These are phyloP conservation scores for Sarcophaga variegata DNA, from an alignment of 2,888 invertebrate species.

Conservation along the genomic window DNA sequence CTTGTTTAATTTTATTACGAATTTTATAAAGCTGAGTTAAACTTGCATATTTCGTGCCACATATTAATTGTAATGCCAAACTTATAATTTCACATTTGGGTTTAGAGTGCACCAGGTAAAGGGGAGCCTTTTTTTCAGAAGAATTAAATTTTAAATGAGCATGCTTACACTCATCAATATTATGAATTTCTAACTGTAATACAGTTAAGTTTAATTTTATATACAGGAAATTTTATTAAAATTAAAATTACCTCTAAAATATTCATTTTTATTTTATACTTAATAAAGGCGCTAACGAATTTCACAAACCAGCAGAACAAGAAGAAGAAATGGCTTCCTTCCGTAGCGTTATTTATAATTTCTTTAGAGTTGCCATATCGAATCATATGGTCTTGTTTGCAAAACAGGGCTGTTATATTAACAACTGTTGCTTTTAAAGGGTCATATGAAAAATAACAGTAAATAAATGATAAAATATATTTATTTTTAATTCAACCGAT, in stretches of 20 bases:
- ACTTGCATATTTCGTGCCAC: conserved; percentile 43
- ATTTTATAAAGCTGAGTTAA: conserved; percentile 14
- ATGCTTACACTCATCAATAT: conserved; percentile 45
- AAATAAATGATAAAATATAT: neutral
- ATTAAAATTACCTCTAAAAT: conserved; percentile 40
- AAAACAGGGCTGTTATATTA: neutral
- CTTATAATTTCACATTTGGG: conserved; percentile 45
- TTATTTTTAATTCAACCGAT: too few species aligned
- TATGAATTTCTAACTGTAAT: conserved; percentile 53
- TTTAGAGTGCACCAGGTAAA: conserved; percentile 37
- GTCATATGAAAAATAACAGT: neutral
- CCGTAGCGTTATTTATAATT: too few species aligned
- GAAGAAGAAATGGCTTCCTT: neutral
- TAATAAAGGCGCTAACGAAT: neutral
- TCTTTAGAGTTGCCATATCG: neutral
- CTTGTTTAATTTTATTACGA: conserved; percentile 25
- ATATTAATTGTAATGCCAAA: conserved; percentile 58
- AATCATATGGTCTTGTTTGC: neutral
- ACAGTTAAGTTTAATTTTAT: neutral
- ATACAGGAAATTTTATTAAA: neutral
- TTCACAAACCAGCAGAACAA: neutral
- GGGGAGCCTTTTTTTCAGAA: neutral
- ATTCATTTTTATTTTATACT: conserved; percentile 28
- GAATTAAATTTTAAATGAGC: conserved; percentile 37
- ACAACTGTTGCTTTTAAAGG: neutral